These are phyloP conservation scores for Pseudorasbora parva DNA, from an alignment of 2,113 vertebrate species.

Conservation along the genomic window DNA sequence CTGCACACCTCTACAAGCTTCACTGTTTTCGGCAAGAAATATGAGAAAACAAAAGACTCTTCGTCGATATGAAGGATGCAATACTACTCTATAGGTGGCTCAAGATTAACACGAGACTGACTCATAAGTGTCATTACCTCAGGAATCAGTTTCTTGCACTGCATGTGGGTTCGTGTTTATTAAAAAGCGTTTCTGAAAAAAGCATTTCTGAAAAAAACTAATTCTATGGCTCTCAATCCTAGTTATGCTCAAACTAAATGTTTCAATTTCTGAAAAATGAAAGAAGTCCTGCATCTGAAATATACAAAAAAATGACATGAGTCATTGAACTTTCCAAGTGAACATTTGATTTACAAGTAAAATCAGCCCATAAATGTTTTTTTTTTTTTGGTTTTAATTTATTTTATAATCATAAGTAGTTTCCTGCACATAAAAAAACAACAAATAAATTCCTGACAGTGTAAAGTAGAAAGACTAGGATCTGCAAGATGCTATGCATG, in stretches of 20 bases:
- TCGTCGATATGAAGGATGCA: too few species aligned
- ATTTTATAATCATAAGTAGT: neutral
- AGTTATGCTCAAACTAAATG: neutral
- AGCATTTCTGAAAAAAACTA: neutral
- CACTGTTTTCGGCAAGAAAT: too few species aligned
- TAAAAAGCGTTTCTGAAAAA: neutral
- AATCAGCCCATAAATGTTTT: neutral
- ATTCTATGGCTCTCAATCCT: neutral
- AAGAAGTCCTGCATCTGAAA: neutral
- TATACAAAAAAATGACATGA: neutral
- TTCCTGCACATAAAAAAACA: slow-evolving; percentile 1
- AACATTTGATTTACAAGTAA: slow-evolving; percentile 5
- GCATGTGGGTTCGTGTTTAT: neutral
- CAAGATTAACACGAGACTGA: too few species aligned
- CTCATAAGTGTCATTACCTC: neutral
- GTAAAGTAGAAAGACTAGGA: neutral
- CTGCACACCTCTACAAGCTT: too few species aligned
- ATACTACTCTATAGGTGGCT: too few species aligned
- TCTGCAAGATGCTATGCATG: neutral
- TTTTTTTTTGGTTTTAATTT: neutral
- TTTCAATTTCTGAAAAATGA: slow-evolving; percentile 27
- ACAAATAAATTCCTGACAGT: slow-evolving; percentile 7
- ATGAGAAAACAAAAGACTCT: too few species aligned
- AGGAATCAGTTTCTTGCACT: neutral
- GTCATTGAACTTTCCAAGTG: neutral